Conservation (phyloP, 2,797 vertebrate genomes). For the Eidolon dupreanum region DNA sequence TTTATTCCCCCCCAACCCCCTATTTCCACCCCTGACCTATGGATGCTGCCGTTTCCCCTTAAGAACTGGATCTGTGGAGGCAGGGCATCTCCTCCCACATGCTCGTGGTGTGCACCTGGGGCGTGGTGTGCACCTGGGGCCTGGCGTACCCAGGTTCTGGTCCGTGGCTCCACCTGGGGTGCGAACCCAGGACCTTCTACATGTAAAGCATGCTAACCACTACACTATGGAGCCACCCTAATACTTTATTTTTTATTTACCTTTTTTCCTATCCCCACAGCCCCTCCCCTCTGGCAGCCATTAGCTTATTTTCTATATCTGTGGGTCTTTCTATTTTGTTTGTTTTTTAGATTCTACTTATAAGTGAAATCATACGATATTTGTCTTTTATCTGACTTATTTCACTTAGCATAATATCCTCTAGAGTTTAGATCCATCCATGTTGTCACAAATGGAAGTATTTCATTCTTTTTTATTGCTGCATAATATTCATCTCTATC, state of each 20-base stretch:
- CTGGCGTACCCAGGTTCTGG: too few relatives aligned
- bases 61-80: too few relatives aligned
- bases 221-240: too few relatives aligned
- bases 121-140: too few relatives aligned
- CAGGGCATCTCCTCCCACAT: too few relatives aligned
- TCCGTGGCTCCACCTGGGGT: too few relatives aligned
- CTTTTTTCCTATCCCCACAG: background rate
- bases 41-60: too few relatives aligned
- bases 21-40: too few relatives aligned
- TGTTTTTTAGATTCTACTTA: background rate
- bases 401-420: background rate
- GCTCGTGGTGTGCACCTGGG: too few relatives aligned
- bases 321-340: background rate
- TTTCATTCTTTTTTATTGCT: background rate
- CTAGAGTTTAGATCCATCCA: background rate
- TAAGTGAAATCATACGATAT: background rate
- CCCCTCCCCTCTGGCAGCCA: background rate
- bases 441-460: background rate
- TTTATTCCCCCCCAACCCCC: background rate
- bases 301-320: background rate
- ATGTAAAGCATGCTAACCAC: too few relatives aligned
- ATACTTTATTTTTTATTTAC: background rate
- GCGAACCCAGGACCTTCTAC: too few relatives aligned
- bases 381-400: background rate
- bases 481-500: background rate